Evolutionary conservation across 2,888 invertebrate species (phyloP).

Genomic region (Rhorus exstirpatorius): DNA sequence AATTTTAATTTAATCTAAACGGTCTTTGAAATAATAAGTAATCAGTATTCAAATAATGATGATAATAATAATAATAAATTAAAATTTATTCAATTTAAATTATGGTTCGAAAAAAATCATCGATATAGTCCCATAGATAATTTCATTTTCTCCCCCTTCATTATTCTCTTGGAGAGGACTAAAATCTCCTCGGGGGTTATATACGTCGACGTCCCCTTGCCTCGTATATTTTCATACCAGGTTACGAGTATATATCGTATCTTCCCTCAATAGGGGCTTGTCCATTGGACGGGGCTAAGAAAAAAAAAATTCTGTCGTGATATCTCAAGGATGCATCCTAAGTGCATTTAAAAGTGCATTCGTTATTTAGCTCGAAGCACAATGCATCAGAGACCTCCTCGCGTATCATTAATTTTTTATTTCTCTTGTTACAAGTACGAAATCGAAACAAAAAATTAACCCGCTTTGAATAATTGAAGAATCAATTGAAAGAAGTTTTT

Average conservation of each 20-base stretch:
- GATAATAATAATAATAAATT: no score
- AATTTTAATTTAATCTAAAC: no score
- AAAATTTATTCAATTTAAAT: no score
- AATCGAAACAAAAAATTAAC: neutral
- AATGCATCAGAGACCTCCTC: neutral
- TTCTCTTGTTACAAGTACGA: neutral
- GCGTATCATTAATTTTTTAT: neutral
- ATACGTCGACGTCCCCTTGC: neutral
- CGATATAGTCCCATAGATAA: neutral
- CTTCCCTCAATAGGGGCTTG: slow-evolving; percentile 23
- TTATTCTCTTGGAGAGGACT: slow-evolving; percentile 19
- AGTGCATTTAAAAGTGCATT: neutral
- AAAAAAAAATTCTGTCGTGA: slow-evolving; percentile 13
- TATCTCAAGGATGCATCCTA: neutral
- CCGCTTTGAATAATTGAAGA: neutral
- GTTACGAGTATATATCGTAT: slow-evolving; percentile 46
- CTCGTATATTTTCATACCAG: neutral
- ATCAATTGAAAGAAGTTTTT: neutral
- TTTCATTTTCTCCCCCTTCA: slow-evolving; percentile 3
- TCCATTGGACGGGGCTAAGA: slow-evolving; percentile 27
- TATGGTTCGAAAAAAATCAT: neutral
- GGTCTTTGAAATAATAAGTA: no score
- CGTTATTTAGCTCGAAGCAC: neutral
- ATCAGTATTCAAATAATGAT: no score
- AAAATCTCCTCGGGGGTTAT: slow-evolving; percentile 9